Base-by-base conservation (phyloP, 2,113 vertebrate species). In the Siphamia tubifer region DNA sequence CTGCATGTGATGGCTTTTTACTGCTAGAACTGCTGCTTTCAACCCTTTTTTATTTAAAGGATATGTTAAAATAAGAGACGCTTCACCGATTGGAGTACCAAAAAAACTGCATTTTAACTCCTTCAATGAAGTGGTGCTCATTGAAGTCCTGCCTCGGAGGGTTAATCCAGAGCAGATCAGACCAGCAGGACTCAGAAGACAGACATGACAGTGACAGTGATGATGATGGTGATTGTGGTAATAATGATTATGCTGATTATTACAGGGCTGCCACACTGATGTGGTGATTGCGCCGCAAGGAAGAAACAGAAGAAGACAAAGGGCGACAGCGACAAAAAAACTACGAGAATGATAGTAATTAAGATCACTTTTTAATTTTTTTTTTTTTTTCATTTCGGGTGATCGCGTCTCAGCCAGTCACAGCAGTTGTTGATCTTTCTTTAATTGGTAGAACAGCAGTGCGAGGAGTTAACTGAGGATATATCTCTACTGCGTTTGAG, bases 241-340 rank as follows among this genome's bases (percentile, higher is more conserved):
- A 79, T 81, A 79, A 79, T 77, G 70, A 71, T 82, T 70, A 76
- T 65, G 81, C 65, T 86, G 81, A 84, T 84, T 77, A 80, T 82
- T 69, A 62, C 55, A 11, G 57, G 65, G 62, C 69, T 34, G 69
- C 73, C 62, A 70, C 70, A n/a, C 70, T n/a, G 49, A 79, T 62
- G 82, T 68, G 55, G 76, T 76, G 85, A 82, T 77, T 80, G 66
- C 58, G 11, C 57, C 20, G 34, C 47, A 6, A 60, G 68, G 65
- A 62, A 52, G 74, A 73, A 69, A 81, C 4, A 61, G 53, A 77
- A 39, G 47, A 69, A 72, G 63, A 76, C 70, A 40, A 79, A 79
- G 68, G 72, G 51, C 34, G 67, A 71, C 17, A 34, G 60, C 43
- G 57, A 81, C 51, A 76, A 68, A 64, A 64, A 60, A n/a, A 4